Evolutionary conservation across 2,888 invertebrate genomes (phyloP).

Genomic region (Phytoseiulus persimilis): DNA sequence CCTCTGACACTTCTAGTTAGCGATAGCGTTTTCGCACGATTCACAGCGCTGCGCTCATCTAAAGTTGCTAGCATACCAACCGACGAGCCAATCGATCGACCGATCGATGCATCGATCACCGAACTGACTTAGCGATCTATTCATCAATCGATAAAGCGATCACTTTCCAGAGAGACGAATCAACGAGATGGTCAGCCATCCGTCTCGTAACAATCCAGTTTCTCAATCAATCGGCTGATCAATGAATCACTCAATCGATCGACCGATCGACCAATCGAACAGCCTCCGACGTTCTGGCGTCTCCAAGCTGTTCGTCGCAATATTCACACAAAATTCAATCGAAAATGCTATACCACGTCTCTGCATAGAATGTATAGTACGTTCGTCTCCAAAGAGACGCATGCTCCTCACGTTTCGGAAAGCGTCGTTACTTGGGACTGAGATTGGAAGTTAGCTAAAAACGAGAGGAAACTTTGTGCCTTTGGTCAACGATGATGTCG

Average conservation of each 20-base stretch:
- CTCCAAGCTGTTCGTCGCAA: background rate
- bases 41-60: background rate
- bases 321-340: conserved; percentile 32
- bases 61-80: background rate
- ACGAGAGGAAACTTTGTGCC: background rate
- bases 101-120: background rate
- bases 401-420: background rate
- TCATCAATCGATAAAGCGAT: background rate
- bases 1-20: background rate
- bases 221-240: background rate
- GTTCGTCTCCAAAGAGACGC: background rate
- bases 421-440: background rate
- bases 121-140: background rate
- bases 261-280: conserved; percentile 16
- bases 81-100: background rate
- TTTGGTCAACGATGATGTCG: background rate
- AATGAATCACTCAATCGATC: background rate
- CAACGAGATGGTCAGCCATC: background rate
- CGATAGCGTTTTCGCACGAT: background rate
- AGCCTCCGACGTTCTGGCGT: background rate
- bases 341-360: conserved; percentile 8
- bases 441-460: background rate
- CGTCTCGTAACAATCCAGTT: background rate
- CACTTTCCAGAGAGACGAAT: background rate
- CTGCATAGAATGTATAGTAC: background rate